Evolutionary conservation across 2,888 invertebrate species (phyloP), one percentile per base, ranked within the genome.

Genomic region (Sericinus montela): DNA sequence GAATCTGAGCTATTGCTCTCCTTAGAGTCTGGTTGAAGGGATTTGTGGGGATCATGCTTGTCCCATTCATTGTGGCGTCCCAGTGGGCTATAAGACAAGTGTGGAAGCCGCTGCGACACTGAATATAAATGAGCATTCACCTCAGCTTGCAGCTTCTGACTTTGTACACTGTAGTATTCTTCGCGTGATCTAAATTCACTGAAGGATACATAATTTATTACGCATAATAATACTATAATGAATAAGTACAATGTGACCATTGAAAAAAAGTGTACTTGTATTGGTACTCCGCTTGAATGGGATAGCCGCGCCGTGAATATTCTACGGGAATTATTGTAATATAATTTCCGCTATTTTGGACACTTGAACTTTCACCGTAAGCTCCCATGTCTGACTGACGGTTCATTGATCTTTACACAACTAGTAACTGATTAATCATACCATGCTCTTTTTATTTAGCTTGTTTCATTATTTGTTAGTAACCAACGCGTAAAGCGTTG

Each of bases 311-410:
- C 48, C 91, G 74, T 14, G 90, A 85, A 72, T 90, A 91, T 57
- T 91, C 91, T 30, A 91, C 91, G 1, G 91, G 91, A 54, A 91
- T 91, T 30, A 91, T 90, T 14, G 91, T 91, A 34, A 91, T 90
- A 62, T 90, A 91, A 70, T 88, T 90, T 52, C 90, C 86, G 65
- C 79, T 86, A 54, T 86, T 87, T 62, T 87, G 87, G 25, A 84
- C 86, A 59, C 81, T 88, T 1, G 84, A 76, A 66, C 75, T 87
- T 61, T 88, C 88, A 48, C 85, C 86, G 58, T 87, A 88, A 38
- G 80, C 83, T 48, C 86, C 86, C 86, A 88, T 88, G 43, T 85
- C 84, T 32, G 83, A 72, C 63, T 82, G 80, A 62, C 81, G 86
- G 71, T 87, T 85, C 87, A 87, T 88, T 70, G 69, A 70, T 38